These are phyloP conservation scores for Ophion obscuratus DNA, from an alignment of 2,888 invertebrate species.

Conservation along the genomic window DNA sequence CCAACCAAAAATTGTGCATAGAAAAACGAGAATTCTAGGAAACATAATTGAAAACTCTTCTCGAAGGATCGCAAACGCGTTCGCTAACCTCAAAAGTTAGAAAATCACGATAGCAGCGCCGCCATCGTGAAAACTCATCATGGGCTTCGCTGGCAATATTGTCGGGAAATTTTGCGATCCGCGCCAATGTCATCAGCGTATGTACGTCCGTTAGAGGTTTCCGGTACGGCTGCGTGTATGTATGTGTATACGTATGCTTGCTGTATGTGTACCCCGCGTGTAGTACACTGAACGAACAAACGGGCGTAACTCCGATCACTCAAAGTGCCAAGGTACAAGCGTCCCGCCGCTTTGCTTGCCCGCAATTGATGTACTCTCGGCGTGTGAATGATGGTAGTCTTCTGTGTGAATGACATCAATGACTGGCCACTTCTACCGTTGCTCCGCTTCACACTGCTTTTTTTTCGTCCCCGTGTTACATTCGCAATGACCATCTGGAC, in stretches of 20 bases:
- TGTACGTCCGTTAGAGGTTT: conserved; percentile 66
- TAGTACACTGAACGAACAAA: neutral
- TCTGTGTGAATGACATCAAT: conserved; percentile 18
- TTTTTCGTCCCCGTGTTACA: conserved; percentile 34
- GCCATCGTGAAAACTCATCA: neutral
- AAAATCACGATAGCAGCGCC: neutral
- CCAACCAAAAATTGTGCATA: too few relatives aligned
- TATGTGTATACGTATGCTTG: conserved; percentile 4
- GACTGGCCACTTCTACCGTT: conserved; percentile 23
- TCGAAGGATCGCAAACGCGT: neutral
- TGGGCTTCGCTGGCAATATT: neutral
- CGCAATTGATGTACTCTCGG: neutral
- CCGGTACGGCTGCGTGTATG: conserved; percentile 56
- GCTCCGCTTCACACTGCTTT: conserved; percentile 20
- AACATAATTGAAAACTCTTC: neutral
- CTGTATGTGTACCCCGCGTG: neutral
- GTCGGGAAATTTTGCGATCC: conserved; percentile 25
- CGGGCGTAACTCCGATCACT: neutral
- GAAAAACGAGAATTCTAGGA: neutral
- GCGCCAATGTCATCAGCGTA: conserved; percentile 61
- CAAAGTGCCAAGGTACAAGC: neutral
- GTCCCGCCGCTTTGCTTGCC: neutral
- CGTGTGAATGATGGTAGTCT: neutral
- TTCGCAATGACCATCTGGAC: conserved; percentile 48
- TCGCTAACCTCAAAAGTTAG: neutral